phyloP scores from a whole-genome alignment of 2,888 invertebrate genomes.

The Incurvaria masculella region DNA sequence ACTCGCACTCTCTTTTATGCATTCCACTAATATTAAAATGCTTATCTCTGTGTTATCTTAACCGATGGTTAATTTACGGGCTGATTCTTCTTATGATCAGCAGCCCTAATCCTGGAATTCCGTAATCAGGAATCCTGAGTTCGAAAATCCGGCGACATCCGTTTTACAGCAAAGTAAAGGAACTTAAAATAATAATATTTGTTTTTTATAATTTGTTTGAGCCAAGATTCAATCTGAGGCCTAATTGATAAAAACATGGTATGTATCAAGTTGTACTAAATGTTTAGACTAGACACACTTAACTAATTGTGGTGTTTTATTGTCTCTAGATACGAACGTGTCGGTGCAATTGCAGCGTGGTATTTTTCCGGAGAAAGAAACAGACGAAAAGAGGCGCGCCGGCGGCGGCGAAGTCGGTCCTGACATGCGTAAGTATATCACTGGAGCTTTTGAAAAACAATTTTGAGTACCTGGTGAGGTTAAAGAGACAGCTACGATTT shows the following conservation, averaged over 20 bases:
- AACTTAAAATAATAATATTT: not conserved
- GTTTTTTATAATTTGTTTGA: not conserved
- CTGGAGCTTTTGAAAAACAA: too few relatives aligned
- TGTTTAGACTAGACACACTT: not conserved
- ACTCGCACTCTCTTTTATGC: too few relatives aligned
- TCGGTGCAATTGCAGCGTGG: slow-evolving; percentile 40
- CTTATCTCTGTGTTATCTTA: too few relatives aligned
- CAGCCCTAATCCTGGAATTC: too few relatives aligned
- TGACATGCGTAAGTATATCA: too few relatives aligned
- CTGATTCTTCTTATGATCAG: slow-evolving; percentile 1
- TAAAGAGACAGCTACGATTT: too few relatives aligned
- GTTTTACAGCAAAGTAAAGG: not conserved
- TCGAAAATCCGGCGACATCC: slow-evolving; percentile 11
- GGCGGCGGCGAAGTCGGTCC: slow-evolving; percentile 21
- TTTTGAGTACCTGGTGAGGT: too few relatives aligned
- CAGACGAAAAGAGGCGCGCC: slow-evolving; percentile 27
- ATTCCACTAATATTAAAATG: too few relatives aligned
- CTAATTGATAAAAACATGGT: too few relatives aligned
- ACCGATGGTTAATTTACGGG: too few relatives aligned
- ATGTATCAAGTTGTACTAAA: too few relatives aligned
- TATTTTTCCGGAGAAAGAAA: slow-evolving; percentile 34
- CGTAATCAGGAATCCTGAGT: too few relatives aligned
- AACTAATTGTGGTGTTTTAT: not conserved
- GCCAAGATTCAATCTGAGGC: not conserved
- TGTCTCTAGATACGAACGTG: slow-evolving; percentile 40